Percentiles rank a stretch among this genome's conserved stretches.
phyloP scores from a whole-genome alignment of 1,140 invertebrate species.

The Medauroidea extradentata region DNA sequence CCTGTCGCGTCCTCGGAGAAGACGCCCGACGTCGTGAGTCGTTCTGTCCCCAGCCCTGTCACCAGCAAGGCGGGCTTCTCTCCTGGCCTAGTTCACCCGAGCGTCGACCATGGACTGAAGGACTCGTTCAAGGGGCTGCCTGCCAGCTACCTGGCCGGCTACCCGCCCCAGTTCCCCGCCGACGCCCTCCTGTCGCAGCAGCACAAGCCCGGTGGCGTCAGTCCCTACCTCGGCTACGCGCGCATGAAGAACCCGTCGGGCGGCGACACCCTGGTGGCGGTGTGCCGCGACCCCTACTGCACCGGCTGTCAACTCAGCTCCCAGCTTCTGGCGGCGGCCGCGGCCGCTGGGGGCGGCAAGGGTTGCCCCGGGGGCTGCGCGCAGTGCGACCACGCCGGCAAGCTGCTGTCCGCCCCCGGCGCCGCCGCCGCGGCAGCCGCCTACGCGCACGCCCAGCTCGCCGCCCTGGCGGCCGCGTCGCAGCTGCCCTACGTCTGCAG shows the following conservation, averaged over 20 bases:
- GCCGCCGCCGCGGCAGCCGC: conserved; percentile 50
- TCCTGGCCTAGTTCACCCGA: not conserved
- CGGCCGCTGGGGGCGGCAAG: conserved; percentile 30
- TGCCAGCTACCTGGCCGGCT: conserved; percentile 45
- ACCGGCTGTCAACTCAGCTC: conserved; percentile 84
- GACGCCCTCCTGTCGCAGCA: conserved; percentile 70
- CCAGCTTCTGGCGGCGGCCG: conserved; percentile 56
- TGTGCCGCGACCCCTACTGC: conserved; percentile 88
- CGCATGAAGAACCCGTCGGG: conserved; percentile 59
- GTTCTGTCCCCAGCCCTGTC: not conserved
- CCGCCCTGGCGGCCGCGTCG: conserved; percentile 65
- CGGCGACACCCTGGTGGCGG: conserved; percentile 54
- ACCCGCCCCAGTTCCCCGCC: conserved; percentile 56
- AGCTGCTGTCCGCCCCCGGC: conserved; percentile 53
- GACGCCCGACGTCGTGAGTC: too few relatives aligned
- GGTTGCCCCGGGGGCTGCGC: conserved; percentile 79
- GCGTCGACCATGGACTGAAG: conserved; percentile 56
- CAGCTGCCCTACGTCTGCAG: conserved; percentile 82
- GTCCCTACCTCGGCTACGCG: conserved; percentile 68
- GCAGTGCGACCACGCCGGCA: conserved; percentile 79
- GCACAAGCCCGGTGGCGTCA: conserved; percentile 58
- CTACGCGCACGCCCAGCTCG: conserved; percentile 69
- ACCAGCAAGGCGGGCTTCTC: not conserved
- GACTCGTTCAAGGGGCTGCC: conserved; percentile 36
- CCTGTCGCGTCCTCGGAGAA: too few relatives aligned